A percentile compares a stretch with the other conserved stretches of the same genome.
phyloP scores from a whole-genome alignment of 1,140 invertebrate species.

The Leptopilina boulardi region DNA sequence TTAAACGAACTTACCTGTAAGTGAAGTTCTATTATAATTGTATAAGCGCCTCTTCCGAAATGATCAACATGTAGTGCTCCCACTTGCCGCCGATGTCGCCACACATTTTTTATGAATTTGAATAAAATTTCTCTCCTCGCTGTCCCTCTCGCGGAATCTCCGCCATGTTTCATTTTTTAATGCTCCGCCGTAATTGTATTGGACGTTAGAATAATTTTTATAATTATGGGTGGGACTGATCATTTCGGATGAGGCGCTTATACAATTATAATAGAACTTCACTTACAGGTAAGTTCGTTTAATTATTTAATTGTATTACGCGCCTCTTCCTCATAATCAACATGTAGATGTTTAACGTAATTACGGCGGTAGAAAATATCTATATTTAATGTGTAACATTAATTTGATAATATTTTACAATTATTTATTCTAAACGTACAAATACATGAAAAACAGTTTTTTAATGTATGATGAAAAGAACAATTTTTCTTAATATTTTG shows the following conservation, averaged over 20 bases:
- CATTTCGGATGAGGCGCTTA: conserved; percentile 46
- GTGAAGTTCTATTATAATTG: too few species aligned
- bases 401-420: too few species aligned
- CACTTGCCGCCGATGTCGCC: not conserved
- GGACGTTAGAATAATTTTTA: not conserved
- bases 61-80: not conserved
- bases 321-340: not conserved
- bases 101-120: not conserved
- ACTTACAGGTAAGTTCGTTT: too few species aligned
- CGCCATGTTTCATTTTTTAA: not conserved
- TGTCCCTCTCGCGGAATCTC: not conserved
- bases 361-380: not conserved
- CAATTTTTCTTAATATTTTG: too few species aligned
- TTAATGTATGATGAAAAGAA: too few species aligned
- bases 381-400: too few species aligned
- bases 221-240: not conserved
- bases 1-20: too few species aligned
- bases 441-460: too few species aligned
- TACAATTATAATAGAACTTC: conserved; percentile 36
- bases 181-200: not conserved
- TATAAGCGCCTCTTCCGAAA: not conserved
- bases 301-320: not conserved
- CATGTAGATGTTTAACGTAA: not conserved
- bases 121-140: not conserved
- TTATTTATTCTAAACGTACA: too few species aligned